phyloP scores from a whole-genome alignment of 2,113 vertebrate species.

The Podarcis muralis region DNA sequence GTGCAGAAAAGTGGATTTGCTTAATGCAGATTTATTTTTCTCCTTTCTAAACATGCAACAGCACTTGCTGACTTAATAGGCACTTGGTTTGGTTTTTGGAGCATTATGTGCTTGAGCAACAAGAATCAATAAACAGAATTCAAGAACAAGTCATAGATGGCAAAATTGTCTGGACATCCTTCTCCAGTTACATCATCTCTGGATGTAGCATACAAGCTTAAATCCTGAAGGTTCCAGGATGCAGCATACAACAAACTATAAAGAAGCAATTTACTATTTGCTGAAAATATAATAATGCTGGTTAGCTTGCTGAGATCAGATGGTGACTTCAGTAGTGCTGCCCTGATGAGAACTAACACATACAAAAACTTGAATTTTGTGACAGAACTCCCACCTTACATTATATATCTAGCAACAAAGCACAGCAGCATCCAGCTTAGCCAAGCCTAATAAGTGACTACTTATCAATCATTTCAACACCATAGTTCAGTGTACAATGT shows the following conservation, averaged over 20 bases:
- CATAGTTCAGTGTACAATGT: neutral
- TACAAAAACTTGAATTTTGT: neutral
- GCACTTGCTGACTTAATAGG: conserved; percentile 15
- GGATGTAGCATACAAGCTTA: neutral
- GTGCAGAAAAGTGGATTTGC: conserved; percentile 42
- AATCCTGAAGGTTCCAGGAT: neutral
- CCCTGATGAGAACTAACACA: neutral
- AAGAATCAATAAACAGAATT: neutral
- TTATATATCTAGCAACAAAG: neutral
- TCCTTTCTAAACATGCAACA: neutral
- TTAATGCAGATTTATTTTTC: neutral
- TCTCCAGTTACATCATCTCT: neutral
- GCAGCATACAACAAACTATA: neutral
- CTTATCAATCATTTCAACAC: neutral
- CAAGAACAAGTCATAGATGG: neutral
- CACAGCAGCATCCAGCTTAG: neutral
- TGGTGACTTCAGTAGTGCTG: neutral
- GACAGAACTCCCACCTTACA: too few relatives aligned
- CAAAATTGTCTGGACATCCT: neutral
- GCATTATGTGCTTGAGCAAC: neutral
- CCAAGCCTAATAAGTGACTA: neutral
- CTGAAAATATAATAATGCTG: neutral
- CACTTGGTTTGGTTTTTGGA: neutral
- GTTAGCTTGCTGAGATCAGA: neutral
- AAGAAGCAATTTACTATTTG: neutral